A percentile compares a stretch with the other conserved stretches of the same genome.
Conservation (phyloP, 1,140 invertebrate genomes). For the Papilio helenus region DNA sequence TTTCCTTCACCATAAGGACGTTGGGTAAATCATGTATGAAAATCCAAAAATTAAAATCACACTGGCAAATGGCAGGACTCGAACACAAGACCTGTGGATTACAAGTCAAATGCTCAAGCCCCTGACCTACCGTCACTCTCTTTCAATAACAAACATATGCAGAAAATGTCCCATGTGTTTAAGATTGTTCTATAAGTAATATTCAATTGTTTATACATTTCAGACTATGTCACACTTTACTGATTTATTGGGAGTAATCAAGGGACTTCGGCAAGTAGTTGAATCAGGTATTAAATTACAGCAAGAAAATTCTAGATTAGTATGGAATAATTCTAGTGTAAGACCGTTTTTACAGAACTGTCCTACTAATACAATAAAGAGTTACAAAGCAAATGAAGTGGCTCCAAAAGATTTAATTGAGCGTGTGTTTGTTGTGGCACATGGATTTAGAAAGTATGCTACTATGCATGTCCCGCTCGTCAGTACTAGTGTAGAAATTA, state of each 20-base stretch:
- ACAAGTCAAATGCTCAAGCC: no score
- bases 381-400: conserved; percentile 59
- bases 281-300: conserved; percentile 84
- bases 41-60: no score
- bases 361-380: conserved; percentile 65
- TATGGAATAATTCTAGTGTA: conserved; percentile 86
- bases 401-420: conserved; percentile 66
- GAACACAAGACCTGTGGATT: no score
- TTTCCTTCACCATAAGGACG: no score
- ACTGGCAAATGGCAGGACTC: no score
- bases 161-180: neutral
- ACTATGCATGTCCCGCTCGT: conserved; percentile 66
- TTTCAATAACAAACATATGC: no score
- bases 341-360: conserved; percentile 78
- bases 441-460: conserved; percentile 72
- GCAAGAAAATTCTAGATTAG: conserved; percentile 80
- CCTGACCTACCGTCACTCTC: no score
- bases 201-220: conserved; percentile 45
- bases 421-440: conserved; percentile 65
- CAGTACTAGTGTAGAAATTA: conserved; percentile 51
- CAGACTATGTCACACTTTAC: conserved; percentile 84
- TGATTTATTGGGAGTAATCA: conserved; percentile 85
- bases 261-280: conserved; percentile 84
- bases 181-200: neutral
- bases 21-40: no score